Evolutionary conservation across 2,797 vertebrate species (phyloP), one percentile per base, ranked within the genome.

Genomic region (Acrossocheilus fasciatus): DNA sequence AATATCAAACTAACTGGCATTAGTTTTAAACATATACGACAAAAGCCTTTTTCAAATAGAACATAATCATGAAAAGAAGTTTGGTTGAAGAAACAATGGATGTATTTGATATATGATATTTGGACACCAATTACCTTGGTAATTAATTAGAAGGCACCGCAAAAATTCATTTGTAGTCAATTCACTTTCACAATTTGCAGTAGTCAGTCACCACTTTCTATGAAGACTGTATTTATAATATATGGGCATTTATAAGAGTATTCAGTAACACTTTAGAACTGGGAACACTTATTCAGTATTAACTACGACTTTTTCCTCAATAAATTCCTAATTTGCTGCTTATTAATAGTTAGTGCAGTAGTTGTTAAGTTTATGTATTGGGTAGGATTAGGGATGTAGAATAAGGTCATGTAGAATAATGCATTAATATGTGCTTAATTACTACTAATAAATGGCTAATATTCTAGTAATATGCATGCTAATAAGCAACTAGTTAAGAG

Each of bases 161-260:
- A 10, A 75, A 52, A 52, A 52, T 75, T 17, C 26, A 34, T 52
- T 10, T 20, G 9, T 34, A 54, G 10, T 59, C 3, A n/a, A n/a
- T 12, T 5, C 23, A 26, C 23, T 62, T 12, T 26, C n/a, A 26
- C 59, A 62, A 62, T 26, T 12, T 2, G 4, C 59, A 12, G 30
- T 50, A 4, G 72, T 50, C 45, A 74, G 45, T 74, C 26, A 12
- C 6, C 9, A 3, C 8, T 74, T 26, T 75, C 26, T 34, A 14
- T 54, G 18, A 76, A 76, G 30, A 50, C 30, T 54, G 18, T 20
- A 39, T 76, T 57, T 54, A 76, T 76, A 76, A 68, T 36, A 20
- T 54, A 20, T 18, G 3, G 4, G 1, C n/a, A 26, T 62, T 62
- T 26, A 62, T 11, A 62, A 62, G 59, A 36, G 34, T 4, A 36